Percentiles rank a stretch among this genome's conserved stretches.
Conservation (phyloP, 2,797 vertebrate genomes). For the Micropoecilia bifurca region DNA sequence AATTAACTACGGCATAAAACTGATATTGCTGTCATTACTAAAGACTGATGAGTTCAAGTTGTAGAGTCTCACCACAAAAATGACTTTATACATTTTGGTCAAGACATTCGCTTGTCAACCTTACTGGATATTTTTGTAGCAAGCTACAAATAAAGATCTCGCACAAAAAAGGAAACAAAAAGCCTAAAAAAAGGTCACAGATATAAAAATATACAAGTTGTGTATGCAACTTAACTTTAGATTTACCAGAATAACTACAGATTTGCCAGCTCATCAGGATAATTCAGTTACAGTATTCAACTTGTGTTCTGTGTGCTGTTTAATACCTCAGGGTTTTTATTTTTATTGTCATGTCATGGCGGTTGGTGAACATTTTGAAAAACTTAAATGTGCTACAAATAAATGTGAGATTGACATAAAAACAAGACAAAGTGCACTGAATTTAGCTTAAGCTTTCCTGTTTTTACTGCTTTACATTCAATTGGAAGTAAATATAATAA, state of each 20-base stretch:
- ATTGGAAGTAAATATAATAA: background rate
- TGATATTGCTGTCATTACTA: background rate
- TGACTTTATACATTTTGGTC: background rate
- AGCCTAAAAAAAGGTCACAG: background rate
- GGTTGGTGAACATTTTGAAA: no score
- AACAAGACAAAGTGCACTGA: background rate
- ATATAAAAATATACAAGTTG: background rate
- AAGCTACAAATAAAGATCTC: background rate
- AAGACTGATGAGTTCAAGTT: background rate
- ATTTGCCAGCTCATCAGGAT: background rate
- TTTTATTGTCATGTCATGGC: no score
- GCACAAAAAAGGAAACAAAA: background rate
- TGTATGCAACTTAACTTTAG: background rate
- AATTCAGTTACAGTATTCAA: background rate
- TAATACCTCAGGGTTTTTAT: no score
- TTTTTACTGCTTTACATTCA: background rate
- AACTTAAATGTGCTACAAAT: no score
- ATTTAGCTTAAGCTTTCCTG: background rate
- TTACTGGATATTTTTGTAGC: background rate
- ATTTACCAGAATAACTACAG: background rate
- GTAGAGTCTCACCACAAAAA: background rate
- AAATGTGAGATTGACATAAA: no score
- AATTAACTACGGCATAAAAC: background rate
- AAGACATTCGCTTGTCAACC: background rate
- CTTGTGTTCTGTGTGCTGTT: no score